A percentile compares a stretch with the other conserved stretches of the same genome.
Conservation (phyloP, 2,888 invertebrate species). For the Trachelus iudaicus region DNA sequence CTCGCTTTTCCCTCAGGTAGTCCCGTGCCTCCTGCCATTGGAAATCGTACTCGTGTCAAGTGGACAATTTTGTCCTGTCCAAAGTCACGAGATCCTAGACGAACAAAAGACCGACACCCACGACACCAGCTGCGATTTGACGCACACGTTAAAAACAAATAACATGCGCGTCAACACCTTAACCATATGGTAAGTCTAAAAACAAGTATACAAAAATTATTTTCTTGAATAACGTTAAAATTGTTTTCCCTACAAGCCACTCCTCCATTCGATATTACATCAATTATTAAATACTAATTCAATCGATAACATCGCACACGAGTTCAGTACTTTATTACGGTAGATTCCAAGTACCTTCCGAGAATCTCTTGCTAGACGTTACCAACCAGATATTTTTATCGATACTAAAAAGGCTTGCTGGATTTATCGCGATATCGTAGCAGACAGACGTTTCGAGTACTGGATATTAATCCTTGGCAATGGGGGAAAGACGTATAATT, state of each 20-base stretch:
- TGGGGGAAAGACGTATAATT: neutral
- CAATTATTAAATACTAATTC: neutral
- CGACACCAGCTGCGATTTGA: neutral
- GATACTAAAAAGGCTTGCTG: neutral
- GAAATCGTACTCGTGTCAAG: neutral
- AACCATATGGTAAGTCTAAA: neutral
- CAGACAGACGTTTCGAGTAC: neutral
- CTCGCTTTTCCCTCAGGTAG: neutral
- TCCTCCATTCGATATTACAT: neutral
- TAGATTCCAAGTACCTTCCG: neutral
- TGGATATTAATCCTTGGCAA: neutral
- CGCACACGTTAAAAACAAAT: neutral
- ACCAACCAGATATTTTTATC: neutral
- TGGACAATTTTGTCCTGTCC: neutral
- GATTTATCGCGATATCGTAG: neutral
- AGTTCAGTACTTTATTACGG: neutral
- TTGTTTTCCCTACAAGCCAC: neutral
- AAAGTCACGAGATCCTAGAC: neutral
- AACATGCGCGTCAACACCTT: neutral
- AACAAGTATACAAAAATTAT: neutral
- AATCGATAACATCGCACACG: neutral
- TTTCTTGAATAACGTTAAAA: neutral
- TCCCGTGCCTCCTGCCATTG: neutral
- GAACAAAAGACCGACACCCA: neutral
- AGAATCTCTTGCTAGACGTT: neutral